Percentiles rank a stretch among this genome's conserved stretches.
phyloP scores from a whole-genome alignment of 2,797 vertebrate species.

The Sebastes matsubarae region DNA sequence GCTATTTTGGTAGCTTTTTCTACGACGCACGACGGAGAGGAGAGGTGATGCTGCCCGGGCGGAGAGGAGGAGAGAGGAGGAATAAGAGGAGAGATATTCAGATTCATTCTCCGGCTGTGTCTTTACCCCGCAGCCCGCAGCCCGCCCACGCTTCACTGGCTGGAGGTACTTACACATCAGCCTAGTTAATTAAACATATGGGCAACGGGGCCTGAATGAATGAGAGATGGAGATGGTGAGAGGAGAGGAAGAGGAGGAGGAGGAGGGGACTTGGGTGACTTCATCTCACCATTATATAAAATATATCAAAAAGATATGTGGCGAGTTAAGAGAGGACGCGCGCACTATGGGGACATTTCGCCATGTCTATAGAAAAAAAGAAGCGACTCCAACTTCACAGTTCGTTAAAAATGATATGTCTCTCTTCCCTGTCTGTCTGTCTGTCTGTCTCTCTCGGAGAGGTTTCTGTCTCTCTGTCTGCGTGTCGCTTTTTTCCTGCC shows the following conservation, averaged over 20 bases:
- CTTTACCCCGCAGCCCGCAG: conserved; percentile 67
- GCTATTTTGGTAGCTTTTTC: conserved; percentile 43
- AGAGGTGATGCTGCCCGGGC: conserved; percentile 44
- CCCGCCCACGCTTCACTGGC: conserved; percentile 71
- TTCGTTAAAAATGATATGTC: conserved; percentile 37
- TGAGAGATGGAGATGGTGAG: background rate
- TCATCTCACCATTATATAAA: conserved; percentile 61
- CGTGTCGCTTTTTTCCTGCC: background rate
- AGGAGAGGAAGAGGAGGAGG: background rate
- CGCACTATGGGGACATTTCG: conserved; percentile 24
- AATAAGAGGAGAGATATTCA: conserved; percentile 32
- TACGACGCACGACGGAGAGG: conserved; percentile 6
- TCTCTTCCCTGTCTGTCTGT: conserved; percentile 11
- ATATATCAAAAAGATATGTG: conserved; percentile 36
- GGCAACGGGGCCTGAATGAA: conserved; percentile 52
- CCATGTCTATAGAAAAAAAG: conserved; percentile 3
- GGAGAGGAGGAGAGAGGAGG: conserved; percentile 33
- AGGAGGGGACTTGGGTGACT: conserved; percentile 51
- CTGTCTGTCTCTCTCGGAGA: background rate
- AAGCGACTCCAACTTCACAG: conserved; percentile 56
- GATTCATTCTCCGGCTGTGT: conserved; percentile 42
- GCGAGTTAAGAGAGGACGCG: conserved; percentile 33
- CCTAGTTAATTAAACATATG: conserved; percentile 79
- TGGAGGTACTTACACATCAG: conserved; percentile 78
- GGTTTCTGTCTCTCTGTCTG: background rate